These are phyloP conservation scores for Synanthedon formicaeformis DNA, from an alignment of 2,888 invertebrate species.

Conservation along the genomic window DNA sequence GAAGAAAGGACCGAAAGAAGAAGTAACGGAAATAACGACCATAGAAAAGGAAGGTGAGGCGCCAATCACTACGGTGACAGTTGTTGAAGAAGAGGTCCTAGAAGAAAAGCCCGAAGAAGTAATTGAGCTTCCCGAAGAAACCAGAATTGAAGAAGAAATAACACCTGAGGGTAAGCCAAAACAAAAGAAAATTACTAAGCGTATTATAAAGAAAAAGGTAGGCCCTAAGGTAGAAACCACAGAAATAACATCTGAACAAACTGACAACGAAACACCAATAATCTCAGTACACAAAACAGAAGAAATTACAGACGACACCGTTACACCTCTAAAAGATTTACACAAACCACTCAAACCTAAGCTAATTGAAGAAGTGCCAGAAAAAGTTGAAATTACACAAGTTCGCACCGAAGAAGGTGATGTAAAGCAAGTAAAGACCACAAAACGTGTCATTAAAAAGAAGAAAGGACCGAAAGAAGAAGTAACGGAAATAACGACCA, in stretches of 20 bases:
- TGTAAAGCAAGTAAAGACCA: too few species aligned
- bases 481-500: too few species aligned
- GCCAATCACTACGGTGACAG: conserved; percentile 39
- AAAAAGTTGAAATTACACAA: too few species aligned
- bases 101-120: conserved; percentile 26
- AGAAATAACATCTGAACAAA: conserved; percentile 22
- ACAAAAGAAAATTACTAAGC: conserved; percentile 18
- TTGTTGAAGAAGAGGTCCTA: conserved; percentile 33
- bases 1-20: conserved; percentile 39
- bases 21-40: conserved; percentile 46
- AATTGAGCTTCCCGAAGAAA: conserved; percentile 32
- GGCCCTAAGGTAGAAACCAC: conserved; percentile 15
- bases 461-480: too few species aligned
- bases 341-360: too few species aligned
- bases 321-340: too few species aligned
- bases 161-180: conserved; percentile 15
- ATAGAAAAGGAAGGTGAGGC: conserved; percentile 27
- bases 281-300: too few species aligned
- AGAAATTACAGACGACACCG: too few species aligned
- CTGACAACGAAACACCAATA: conserved; percentile 11
- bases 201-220: conserved; percentile 44
- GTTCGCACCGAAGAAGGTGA: too few species aligned
- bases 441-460: too few species aligned
- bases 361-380: too few species aligned
- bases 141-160: conserved; percentile 12